A percentile compares a stretch with the other conserved stretches of the same genome.
These are phyloP conservation scores for Dicaeum eximium DNA, from an alignment of 2,113 vertebrate genomes.

Conservation along the genomic window DNA sequence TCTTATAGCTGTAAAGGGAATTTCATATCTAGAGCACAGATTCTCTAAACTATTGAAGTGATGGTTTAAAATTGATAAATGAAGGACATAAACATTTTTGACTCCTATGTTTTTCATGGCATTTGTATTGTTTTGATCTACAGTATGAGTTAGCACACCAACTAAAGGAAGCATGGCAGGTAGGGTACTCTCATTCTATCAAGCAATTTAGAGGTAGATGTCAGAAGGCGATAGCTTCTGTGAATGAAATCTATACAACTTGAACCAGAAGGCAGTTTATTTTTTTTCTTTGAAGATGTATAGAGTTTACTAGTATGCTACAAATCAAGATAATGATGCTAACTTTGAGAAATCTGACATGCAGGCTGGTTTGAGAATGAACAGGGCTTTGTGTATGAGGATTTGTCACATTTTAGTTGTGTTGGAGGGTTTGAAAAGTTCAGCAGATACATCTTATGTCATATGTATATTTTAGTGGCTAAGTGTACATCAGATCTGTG, in stretches of 20 bases:
- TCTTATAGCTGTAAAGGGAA: background rate
- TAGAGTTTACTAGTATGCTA: background rate
- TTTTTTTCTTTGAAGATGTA: background rate
- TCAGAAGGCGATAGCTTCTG: background rate
- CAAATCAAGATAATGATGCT: background rate
- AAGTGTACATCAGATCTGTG: background rate
- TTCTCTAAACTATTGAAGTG: background rate
- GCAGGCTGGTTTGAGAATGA: background rate
- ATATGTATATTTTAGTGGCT: background rate
- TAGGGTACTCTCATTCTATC: background rate
- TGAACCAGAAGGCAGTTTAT: background rate
- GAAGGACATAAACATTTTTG: background rate
- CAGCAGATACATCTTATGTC: background rate
- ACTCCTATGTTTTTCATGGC: background rate
- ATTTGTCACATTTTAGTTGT: background rate
- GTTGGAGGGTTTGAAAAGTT: background rate
- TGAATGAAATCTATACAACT: background rate
- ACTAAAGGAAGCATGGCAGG: background rate
- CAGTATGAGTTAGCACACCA: background rate
- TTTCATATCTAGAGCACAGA: background rate
- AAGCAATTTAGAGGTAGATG: constrained; percentile 1
- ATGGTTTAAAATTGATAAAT: constrained; percentile 39
- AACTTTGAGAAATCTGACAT: background rate
- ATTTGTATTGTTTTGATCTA: background rate
- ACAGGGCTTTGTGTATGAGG: background rate